Evolutionary conservation across 2,113 vertebrate genomes (phyloP).

Genomic region (Montifringilla adamsi): DNA sequence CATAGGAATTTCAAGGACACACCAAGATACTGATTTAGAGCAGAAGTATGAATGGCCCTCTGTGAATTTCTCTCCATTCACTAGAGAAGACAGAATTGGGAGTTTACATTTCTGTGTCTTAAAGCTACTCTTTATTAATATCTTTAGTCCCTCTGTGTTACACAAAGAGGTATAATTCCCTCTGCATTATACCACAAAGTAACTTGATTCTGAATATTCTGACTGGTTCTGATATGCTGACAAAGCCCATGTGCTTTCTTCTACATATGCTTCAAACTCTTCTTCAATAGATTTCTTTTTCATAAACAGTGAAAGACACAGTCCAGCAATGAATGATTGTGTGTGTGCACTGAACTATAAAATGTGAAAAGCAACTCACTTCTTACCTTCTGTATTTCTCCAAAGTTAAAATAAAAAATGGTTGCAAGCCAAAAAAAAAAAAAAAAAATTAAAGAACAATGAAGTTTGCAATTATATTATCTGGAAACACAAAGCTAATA

Average conservation of each 20-base stretch:
- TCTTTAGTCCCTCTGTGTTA: not conserved
- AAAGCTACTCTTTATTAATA: not conserved
- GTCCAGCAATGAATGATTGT: not conserved
- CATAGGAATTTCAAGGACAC: not conserved
- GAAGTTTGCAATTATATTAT: not conserved
- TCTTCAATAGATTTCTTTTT: not conserved
- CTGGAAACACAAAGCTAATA: not conserved
- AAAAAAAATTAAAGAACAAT: not conserved
- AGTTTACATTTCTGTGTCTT: not conserved
- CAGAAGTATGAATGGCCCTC: not conserved
- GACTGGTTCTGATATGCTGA: not conserved
- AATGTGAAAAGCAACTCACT: not conserved
- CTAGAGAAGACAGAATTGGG: fast-evolving
- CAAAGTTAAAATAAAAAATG: slow-evolving; percentile 8
- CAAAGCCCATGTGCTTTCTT: not conserved
- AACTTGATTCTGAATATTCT: not conserved
- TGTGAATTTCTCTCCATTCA: not conserved
- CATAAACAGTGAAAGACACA: not conserved
- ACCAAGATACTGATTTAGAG: not conserved
- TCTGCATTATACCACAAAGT: not conserved
- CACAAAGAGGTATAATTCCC: not conserved
- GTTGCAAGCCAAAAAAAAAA: slow-evolving; percentile 5
- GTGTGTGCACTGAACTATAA: not conserved
- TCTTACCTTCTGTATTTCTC: slow-evolving; percentile 56
- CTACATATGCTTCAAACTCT: not conserved